phyloP scores from a whole-genome alignment of 1,140 invertebrate species.

The Protaetia brevitarsis region DNA sequence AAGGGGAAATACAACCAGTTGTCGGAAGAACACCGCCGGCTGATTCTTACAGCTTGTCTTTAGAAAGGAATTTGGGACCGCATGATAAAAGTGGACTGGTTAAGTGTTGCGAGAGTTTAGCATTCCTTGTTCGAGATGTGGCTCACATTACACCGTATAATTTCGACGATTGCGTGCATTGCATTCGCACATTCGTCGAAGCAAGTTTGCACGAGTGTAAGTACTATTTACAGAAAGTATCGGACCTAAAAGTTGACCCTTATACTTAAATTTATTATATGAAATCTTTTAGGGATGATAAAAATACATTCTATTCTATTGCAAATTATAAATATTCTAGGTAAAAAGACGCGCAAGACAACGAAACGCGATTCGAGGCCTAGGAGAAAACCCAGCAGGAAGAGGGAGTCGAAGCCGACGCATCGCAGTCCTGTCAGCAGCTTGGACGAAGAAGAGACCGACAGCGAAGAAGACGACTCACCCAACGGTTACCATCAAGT shows the following conservation, averaged over 20 bases:
- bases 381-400: conserved; percentile 32
- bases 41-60: conserved; percentile 63
- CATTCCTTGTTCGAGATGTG: conserved; percentile 90
- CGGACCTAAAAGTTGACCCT: background rate
- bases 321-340: conserved; percentile 14
- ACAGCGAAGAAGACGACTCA: conserved; percentile 68
- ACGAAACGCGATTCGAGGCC: conserved; percentile 33
- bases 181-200: conserved; percentile 89
- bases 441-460: conserved; percentile 59
- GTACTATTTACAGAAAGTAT: conserved; percentile 28
- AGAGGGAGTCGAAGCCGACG: conserved; percentile 25
- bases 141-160: conserved; percentile 95
- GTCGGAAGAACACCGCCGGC: conserved; percentile 48
- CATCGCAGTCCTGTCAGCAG: conserved; percentile 44
- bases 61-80: conserved; percentile 65
- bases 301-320: no score
- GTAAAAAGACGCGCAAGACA: conserved; percentile 25
- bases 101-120: conserved; percentile 89
- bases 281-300: no score
- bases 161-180: conserved; percentile 84
- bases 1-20: conserved; percentile 54
- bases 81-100: conserved; percentile 71
- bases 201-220: conserved; percentile 70
- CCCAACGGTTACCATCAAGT: conserved; percentile 71
- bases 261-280: no score